These are phyloP conservation scores for Aplysina aerophoba DNA, from an alignment of 37 sponge, comb jelly and placozoan species.

Conservation along the genomic window DNA sequence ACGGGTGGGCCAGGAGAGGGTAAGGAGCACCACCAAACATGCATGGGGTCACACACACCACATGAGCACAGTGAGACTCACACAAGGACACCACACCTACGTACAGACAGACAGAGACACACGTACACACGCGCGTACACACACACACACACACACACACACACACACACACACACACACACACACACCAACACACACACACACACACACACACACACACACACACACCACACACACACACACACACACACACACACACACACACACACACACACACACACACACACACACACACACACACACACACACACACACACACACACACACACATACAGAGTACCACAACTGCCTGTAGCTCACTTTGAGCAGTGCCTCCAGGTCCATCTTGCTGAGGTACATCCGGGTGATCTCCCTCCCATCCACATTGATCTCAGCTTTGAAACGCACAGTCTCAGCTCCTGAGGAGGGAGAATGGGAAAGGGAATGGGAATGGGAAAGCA, in stretches of 20 bases:
- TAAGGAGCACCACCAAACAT: background rate
- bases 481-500: too few species aligned
- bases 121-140: too few species aligned
- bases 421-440: constrained; percentile 96
- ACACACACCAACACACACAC: background rate
- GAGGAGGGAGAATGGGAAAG: too few species aligned
- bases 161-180: too few species aligned
- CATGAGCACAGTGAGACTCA: background rate
- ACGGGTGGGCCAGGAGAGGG: background rate
- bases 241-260: too few species aligned
- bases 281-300: too few species aligned
- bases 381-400: constrained; percentile 62
- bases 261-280: too few species aligned
- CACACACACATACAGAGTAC: background rate
- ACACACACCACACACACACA: too few species aligned
- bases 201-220: background rate
- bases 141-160: too few species aligned
- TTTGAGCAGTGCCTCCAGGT: constrained; percentile 65
- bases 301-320: background rate
- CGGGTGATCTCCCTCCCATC: constrained; percentile 90
- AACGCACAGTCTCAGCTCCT: constrained; percentile 90
- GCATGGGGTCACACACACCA: background rate
- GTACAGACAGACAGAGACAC: background rate
- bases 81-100: background rate
- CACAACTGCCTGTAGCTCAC: background rate